Base-by-base conservation (phyloP, 2,113 vertebrate species). In the Semicossyphus pulcher region DNA sequence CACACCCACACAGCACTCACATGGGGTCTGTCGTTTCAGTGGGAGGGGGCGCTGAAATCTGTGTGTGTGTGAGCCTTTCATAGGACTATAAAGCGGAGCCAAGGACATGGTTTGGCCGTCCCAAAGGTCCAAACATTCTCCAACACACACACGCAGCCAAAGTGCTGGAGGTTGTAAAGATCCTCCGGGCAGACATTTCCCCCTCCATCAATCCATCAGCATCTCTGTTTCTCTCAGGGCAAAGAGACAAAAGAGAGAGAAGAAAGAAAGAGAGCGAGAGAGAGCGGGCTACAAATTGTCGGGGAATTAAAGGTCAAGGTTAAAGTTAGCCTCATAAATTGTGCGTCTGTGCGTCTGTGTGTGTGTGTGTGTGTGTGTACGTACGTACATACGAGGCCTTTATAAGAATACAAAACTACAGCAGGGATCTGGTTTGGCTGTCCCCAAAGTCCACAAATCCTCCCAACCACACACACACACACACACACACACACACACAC, bases 51-150 rank as follows among this genome's bases (percentile, higher is more conserved):
- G 62, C 12, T 65, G 14, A 36, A 52, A 28, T 60, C 5, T 54
- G 41, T 29, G 10, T 44, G 36, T 23, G 7, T 26, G 42, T 54
- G 37, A 31, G 59, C 11, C 31, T 53, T 70, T 60, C 21, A 64
- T 18, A 58, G 58, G 70, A 61, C 49, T 62, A n/a, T 57, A 62
- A 68, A 65, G 25, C 62, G 34, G 15, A 65, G 44, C 57, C 58
- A 82, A 59, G 39, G 29, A 54, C 57, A 64, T 56, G 67, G 77
- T 57, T 74, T 74, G 60, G 69, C 69, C 75, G 26, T 61, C 44
- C 75, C 45, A 53, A 16, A 70, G 18, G 41, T 39, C 39, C 66
- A 60, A 18, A 59, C 42, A 48, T 51, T 45, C 26, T 68, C 54
- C 61, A 32, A 29, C 34, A 52, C 42, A 76, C 51, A 25, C 49